Percentiles rank a stretch among this genome's conserved stretches.
Evolutionary conservation across 2,797 vertebrate species (phyloP).

Genomic region (Fundulus diaphanus): DNA sequence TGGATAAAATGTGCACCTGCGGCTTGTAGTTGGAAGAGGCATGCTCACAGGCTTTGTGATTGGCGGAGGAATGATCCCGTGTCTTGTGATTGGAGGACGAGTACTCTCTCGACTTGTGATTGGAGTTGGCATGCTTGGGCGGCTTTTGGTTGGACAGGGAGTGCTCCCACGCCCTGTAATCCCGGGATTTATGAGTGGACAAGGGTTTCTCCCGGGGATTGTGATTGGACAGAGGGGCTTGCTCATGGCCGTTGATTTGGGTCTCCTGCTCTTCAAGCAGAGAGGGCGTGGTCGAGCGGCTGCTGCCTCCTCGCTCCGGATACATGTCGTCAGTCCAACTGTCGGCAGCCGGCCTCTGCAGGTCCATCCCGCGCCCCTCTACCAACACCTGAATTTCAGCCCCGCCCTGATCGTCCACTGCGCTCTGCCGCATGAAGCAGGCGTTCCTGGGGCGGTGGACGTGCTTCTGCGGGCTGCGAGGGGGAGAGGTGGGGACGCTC

Average conservation of each 20-base stretch:
- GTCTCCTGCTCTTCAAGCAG: slow-evolving; percentile 87
- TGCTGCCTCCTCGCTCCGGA: slow-evolving; percentile 80
- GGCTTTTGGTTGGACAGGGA: slow-evolving; percentile 79
- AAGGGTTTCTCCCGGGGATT: slow-evolving; percentile 76
- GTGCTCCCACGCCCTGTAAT: slow-evolving; percentile 84
- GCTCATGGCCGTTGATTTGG: slow-evolving; percentile 88
- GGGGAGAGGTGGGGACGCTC: slow-evolving; percentile 88
- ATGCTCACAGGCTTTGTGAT: slow-evolving; percentile 81
- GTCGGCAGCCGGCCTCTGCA: slow-evolving; percentile 79
- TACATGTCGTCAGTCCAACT: slow-evolving; percentile 89
- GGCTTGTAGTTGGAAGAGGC: slow-evolving; percentile 83
- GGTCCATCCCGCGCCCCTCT: slow-evolving; percentile 84
- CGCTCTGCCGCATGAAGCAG: slow-evolving; percentile 92
- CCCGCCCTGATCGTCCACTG: slow-evolving; percentile 87
- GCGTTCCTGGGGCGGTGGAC: slow-evolving; percentile 84
- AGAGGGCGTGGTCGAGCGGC: slow-evolving; percentile 78
- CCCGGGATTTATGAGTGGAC: slow-evolving; percentile 83
- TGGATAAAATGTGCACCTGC: slow-evolving; percentile 88
- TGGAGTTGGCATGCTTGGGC: slow-evolving; percentile 80
- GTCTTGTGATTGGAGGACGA: slow-evolving; percentile 83
- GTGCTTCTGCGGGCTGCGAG: slow-evolving; percentile 77
- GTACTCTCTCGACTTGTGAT: slow-evolving; percentile 82
- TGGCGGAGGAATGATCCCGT: slow-evolving; percentile 78
- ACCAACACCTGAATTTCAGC: slow-evolving; percentile 96
- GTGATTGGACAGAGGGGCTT: slow-evolving; percentile 77